Evolutionary conservation across 2,888 invertebrate species (phyloP).

Genomic region (Platerodrilus igneus): DNA sequence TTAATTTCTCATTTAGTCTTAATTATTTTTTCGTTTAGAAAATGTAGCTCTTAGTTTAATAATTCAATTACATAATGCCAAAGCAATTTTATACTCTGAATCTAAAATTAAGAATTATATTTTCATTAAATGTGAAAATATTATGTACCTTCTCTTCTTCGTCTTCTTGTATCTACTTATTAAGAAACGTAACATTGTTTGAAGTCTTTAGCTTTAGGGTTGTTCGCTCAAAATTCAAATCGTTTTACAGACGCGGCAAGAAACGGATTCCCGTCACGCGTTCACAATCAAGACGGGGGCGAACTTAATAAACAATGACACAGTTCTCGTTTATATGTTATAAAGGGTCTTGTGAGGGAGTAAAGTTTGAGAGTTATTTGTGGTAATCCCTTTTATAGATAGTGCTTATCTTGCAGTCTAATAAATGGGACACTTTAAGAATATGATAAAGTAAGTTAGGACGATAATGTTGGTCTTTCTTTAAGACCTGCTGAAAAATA

Average conservation of each 20-base stretch:
- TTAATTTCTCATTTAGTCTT: conserved; percentile 20
- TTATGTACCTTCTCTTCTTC: conserved; percentile 2
- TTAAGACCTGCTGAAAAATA: no score
- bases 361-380: conserved; percentile 20
- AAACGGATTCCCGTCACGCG: conserved; percentile 30
- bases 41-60: conserved; percentile 11
- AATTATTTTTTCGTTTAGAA: conserved; percentile 18
- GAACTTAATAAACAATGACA: conserved; percentile 31
- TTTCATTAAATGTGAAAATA: conserved; percentile 6
- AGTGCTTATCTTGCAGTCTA: conserved; percentile 29
- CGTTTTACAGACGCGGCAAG: conserved; percentile 15
- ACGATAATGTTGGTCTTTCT: no score
- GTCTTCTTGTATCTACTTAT: neutral
- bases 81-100: conserved; percentile 1
- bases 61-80: conserved; percentile 10
- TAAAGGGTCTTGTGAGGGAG: conserved; percentile 22
- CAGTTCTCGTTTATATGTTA: conserved; percentile 28
- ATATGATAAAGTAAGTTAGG: no score
- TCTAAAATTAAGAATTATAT: conserved; percentile 1
- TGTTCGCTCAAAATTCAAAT: conserved; percentile 15
- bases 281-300: conserved; percentile 29
- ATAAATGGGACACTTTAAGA: no score
- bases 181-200: neutral
- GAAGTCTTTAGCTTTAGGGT: neutral
- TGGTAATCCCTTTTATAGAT: conserved; percentile 29